Conservation (phyloP, 2,113 vertebrate species). For the Stictonetta naevosa region DNA sequence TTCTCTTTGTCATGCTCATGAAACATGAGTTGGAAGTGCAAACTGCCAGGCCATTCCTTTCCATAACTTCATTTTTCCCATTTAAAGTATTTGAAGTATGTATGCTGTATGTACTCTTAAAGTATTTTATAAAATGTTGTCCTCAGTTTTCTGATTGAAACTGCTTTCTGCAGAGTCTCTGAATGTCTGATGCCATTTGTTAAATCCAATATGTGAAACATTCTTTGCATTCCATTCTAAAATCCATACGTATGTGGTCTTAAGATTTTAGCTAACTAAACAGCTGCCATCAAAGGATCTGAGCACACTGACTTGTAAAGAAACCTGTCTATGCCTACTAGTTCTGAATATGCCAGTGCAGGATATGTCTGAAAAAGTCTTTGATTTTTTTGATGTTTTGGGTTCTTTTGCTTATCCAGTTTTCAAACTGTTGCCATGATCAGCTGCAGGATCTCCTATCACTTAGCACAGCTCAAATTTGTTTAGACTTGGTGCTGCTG, state of each 20-base stretch:
- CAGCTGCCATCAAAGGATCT: background rate
- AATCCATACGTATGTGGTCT: background rate
- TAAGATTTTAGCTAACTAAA: background rate
- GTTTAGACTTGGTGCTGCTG: background rate
- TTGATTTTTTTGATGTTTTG: background rate
- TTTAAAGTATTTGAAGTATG: background rate
- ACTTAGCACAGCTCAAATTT: background rate
- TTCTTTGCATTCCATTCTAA: background rate
- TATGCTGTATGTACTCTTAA: background rate
- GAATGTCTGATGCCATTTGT: background rate
- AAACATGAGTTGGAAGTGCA: background rate
- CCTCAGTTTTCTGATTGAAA: background rate
- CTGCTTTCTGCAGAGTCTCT: background rate
- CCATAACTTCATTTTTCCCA: background rate
- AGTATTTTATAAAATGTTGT: background rate
- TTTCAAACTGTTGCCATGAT: background rate
- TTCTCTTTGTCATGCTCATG: background rate
- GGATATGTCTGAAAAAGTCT: fast-evolving
- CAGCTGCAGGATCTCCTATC: background rate
- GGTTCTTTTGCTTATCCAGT: background rate
- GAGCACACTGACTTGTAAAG: background rate
- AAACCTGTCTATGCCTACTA: background rate
- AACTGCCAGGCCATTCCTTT: background rate
- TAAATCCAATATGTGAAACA: background rate
- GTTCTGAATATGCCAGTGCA: background rate